phyloP scores from a whole-genome alignment of 1,140 invertebrate genomes.

The Triops longicaudatus region DNA sequence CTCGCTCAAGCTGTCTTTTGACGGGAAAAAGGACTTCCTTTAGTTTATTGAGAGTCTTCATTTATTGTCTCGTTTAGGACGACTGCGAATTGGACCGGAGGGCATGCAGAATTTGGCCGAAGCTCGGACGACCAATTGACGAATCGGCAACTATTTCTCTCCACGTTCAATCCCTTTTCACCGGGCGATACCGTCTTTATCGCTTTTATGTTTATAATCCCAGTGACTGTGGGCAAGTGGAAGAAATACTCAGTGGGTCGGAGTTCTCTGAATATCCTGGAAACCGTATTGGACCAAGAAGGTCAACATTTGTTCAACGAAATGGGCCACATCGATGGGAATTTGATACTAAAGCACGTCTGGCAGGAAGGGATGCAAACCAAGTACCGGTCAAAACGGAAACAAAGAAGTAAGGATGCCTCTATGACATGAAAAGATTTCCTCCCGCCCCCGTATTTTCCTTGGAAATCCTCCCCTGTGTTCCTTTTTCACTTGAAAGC shows the following conservation, averaged over 20 bases:
- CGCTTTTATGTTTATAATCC: slow-evolving; percentile 27
- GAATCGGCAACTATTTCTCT: not conserved
- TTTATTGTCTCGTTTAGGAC: not conserved
- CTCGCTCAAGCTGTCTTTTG: too few species aligned
- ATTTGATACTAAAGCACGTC: slow-evolving; percentile 23
- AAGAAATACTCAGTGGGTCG: slow-evolving; percentile 11
- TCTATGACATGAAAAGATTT: not conserved
- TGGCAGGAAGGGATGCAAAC: slow-evolving; percentile 7
- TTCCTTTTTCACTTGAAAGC: not conserved
- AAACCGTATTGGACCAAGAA: slow-evolving; percentile 23
- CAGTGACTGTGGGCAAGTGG: slow-evolving; percentile 25
- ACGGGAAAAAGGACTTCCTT: not conserved
- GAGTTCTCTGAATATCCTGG: not conserved
- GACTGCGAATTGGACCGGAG: not conserved
- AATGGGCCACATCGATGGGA: slow-evolving; percentile 28
- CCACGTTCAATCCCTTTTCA: slow-evolving; percentile 26
- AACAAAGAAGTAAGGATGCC: slow-evolving; percentile 5
- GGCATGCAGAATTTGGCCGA: not conserved
- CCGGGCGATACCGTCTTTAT: slow-evolving; percentile 25
- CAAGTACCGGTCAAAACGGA: slow-evolving; percentile 7
- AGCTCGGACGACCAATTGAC: not conserved
- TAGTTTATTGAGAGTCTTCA: not conserved
- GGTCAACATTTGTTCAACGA: slow-evolving; percentile 24
- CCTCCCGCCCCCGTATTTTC: not conserved
- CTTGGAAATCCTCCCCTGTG: not conserved